A percentile compares a stretch with the other conserved stretches of the same genome.
Evolutionary conservation across 2,888 invertebrate species (phyloP).

Genomic region (Dyspetes luteomarginatus): DNA sequence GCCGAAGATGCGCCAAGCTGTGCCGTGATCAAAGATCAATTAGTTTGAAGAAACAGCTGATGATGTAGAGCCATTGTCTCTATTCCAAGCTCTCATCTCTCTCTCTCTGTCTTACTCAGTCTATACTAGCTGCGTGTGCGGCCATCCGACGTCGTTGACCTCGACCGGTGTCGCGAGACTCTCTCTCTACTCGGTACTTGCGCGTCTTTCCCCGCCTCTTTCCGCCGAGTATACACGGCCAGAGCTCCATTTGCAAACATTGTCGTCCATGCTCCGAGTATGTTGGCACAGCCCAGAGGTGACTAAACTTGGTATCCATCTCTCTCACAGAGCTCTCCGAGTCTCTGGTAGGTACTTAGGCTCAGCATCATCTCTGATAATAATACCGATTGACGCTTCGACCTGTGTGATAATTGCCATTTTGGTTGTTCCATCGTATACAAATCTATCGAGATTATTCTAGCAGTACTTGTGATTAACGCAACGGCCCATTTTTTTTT

Average conservation of each 20-base stretch:
- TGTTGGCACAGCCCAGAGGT: conserved; percentile 62
- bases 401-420: neutral
- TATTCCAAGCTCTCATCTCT: conserved; percentile 15
- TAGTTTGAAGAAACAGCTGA: conserved; percentile 42
- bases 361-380: neutral
- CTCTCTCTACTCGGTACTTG: conserved; percentile 50
- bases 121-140: conserved; percentile 53
- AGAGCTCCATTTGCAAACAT: conserved; percentile 67
- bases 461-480: neutral
- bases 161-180: conserved; percentile 62
- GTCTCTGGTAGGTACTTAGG: neutral
- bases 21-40: conserved; percentile 34
- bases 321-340: conserved; percentile 25
- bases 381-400: conserved; percentile 44
- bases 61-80: conserved; percentile 34
- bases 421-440: neutral
- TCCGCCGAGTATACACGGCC: conserved; percentile 51
- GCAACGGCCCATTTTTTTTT: neutral
- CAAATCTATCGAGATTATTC: neutral
- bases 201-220: conserved; percentile 23
- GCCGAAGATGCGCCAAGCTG: neutral
- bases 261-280: conserved; percentile 61
- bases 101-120: conserved; percentile 13
- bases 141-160: conserved; percentile 65
- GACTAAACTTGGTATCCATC: conserved; percentile 66